Evolutionary conservation across 2,888 invertebrate species (phyloP).

Genomic region (Caenorhabditis sinica): DNA sequence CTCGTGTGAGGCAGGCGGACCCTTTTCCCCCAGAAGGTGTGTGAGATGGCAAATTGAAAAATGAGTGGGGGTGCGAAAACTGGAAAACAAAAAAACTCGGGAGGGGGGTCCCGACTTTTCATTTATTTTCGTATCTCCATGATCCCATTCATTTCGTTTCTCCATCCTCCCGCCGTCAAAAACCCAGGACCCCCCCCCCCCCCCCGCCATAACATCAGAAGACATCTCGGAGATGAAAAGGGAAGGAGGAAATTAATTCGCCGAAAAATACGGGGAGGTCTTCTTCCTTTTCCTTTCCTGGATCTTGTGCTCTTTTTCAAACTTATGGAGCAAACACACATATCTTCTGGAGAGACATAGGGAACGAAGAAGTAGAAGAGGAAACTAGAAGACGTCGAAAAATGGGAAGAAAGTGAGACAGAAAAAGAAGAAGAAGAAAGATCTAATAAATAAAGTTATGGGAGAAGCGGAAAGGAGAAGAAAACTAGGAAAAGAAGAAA

Average conservation of each 20-base stretch:
- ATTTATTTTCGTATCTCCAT: constrained; percentile 1
- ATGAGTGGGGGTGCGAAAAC: no score
- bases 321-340: constrained; percentile 12
- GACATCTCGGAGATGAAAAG: not conserved
- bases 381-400: not conserved
- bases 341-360: constrained; percentile 4
- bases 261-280: constrained; percentile 11
- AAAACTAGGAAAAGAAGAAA: not conserved
- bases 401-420: constrained; percentile 1
- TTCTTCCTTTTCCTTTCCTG: no score
- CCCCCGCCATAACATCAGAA: constrained; percentile 11
- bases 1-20: no score
- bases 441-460: constrained; percentile 52
- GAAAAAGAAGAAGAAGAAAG: constrained; percentile 8
- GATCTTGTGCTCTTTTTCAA: not conserved
- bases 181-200: no score
- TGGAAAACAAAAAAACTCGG: no score
- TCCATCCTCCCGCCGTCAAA: no score
- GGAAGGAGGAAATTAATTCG: constrained; percentile 17
- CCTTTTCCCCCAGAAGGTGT: no score
- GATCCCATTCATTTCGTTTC: no score
- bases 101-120: no score
- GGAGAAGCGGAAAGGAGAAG: not conserved
- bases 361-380: constrained; percentile 13
- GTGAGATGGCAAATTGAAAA: no score